phyloP scores from a whole-genome alignment of 1,140 invertebrate genomes.

The Zophobas morio region DNA sequence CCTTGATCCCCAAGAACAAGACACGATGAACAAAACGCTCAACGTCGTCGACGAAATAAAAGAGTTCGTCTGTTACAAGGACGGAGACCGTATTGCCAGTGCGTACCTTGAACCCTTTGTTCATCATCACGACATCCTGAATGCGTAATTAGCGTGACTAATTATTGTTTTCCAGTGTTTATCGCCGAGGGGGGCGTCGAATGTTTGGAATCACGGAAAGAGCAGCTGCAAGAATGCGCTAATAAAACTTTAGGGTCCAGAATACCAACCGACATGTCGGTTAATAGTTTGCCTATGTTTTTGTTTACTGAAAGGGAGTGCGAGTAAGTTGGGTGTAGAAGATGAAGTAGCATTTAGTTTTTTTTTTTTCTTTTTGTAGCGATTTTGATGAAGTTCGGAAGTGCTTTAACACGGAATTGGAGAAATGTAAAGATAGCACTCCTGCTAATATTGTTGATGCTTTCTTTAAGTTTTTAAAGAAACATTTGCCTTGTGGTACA shows the following conservation, averaged over 20 bases:
- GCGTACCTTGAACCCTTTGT: not conserved
- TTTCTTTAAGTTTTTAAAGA: constrained; percentile 80
- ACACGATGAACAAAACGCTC: constrained; percentile 72
- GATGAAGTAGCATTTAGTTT: constrained; percentile 2
- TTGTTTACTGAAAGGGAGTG: constrained; percentile 71
- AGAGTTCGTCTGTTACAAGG: constrained; percentile 82
- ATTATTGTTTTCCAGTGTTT: constrained; percentile 75
- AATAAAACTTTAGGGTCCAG: constrained; percentile 72
- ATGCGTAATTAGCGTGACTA: not conserved
- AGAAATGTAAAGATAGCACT: constrained; percentile 80
- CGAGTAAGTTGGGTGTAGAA: constrained; percentile 67
- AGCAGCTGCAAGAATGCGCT: constrained; percentile 75
- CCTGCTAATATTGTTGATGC: constrained; percentile 85
- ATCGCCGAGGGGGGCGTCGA: constrained; percentile 83
- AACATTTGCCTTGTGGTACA: constrained; percentile 77
- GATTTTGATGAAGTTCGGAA: constrained; percentile 74
- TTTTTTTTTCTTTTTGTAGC: constrained; percentile 66
- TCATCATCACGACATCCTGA: not conserved
- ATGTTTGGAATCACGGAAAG: constrained; percentile 76
- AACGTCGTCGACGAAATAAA: constrained; percentile 78
- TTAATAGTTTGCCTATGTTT: constrained; percentile 71
- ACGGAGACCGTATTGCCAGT: constrained; percentile 86
- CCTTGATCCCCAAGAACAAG: constrained; percentile 73
- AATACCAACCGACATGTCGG: constrained; percentile 67
- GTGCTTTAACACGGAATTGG: constrained; percentile 77